Conservation (phyloP, 2,888 invertebrate genomes). For the Acleris holmiana region DNA sequence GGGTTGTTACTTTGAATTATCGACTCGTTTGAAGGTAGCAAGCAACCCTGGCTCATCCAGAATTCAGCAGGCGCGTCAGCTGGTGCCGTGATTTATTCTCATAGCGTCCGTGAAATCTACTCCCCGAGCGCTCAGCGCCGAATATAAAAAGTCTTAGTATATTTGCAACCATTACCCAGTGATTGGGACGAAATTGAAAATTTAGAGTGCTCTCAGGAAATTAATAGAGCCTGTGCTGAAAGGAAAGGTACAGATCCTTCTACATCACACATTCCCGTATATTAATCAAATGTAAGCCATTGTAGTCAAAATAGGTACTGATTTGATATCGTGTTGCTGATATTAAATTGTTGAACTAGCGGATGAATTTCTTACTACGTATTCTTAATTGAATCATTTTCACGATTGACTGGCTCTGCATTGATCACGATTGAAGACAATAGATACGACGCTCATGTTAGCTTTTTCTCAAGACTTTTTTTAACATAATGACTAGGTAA, state of each 20-base stretch:
- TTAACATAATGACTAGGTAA: conserved; percentile 15
- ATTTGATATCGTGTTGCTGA: too few relatives aligned
- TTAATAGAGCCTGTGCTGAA: conserved; percentile 17
- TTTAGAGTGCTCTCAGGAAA: conserved; percentile 33
- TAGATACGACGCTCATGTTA: conserved; percentile 3
- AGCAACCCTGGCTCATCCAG: conserved; percentile 59
- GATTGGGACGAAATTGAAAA: conserved; percentile 41
- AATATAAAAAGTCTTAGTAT: conserved; percentile 37
- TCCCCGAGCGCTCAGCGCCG: conserved; percentile 43
- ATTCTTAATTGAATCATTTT: conserved; percentile 43
- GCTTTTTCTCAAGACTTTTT: conserved; percentile 11
- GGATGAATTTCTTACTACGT: conserved; percentile 32
- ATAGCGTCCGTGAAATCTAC: conserved; percentile 58
- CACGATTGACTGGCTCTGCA: conserved; percentile 35
- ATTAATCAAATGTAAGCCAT: too few relatives aligned
- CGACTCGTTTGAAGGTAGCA: conserved; percentile 47
- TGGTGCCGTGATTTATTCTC: conserved; percentile 71
- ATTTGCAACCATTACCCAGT: conserved; percentile 47
- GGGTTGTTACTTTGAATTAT: conserved; percentile 42
- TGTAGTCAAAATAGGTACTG: too few relatives aligned
- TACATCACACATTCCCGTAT: neutral
- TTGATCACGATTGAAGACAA: conserved; percentile 29
- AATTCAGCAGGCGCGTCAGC: conserved; percentile 73
- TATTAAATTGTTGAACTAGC: conserved; percentile 14
- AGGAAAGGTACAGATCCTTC: conserved; percentile 12